A percentile compares a stretch with the other conserved stretches of the same genome.
phyloP scores from a whole-genome alignment of 2,888 invertebrate genomes.

The Cheilosia grossa region DNA sequence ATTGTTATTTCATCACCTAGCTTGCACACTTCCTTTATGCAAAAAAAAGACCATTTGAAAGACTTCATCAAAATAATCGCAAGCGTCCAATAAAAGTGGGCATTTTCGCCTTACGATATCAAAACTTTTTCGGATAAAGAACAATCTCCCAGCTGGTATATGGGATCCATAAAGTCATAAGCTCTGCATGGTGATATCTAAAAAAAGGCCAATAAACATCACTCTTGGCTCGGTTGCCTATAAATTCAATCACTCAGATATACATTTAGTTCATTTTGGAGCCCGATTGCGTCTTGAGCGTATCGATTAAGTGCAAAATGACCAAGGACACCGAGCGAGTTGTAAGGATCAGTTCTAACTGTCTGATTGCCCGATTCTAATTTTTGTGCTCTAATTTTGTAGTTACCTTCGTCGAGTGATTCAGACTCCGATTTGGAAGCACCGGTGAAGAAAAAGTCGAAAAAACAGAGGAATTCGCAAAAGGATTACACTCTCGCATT shows the following conservation, averaged over 20 bases:
- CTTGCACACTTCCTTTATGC: not conserved
- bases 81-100: not conserved
- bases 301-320: slow-evolving; percentile 13
- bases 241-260: not conserved
- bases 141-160: slow-evolving; percentile 6
- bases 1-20: too few relatives aligned
- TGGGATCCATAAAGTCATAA: slow-evolving; percentile 20
- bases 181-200: not conserved
- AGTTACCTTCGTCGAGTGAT: slow-evolving; percentile 30
- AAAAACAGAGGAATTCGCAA: not conserved
- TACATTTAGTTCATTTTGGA: slow-evolving; percentile 5
- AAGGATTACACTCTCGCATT: slow-evolving; percentile 4
- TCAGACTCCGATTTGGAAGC: slow-evolving; percentile 38
- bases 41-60: not conserved
- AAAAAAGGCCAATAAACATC: not conserved
- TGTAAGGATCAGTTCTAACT: slow-evolving; percentile 6
- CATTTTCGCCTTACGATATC: slow-evolving; percentile 27
- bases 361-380: not conserved
- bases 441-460: not conserved
- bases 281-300: not conserved
- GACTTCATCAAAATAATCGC: not conserved
- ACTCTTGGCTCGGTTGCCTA: slow-evolving; percentile 8
- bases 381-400: not conserved
- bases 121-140: slow-evolving; percentile 21
- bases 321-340: slow-evolving; percentile 31